Percentiles rank a stretch among this genome's conserved stretches.
phyloP scores from a whole-genome alignment of 2,113 vertebrate species.

The Phaethornis superciliosus region DNA sequence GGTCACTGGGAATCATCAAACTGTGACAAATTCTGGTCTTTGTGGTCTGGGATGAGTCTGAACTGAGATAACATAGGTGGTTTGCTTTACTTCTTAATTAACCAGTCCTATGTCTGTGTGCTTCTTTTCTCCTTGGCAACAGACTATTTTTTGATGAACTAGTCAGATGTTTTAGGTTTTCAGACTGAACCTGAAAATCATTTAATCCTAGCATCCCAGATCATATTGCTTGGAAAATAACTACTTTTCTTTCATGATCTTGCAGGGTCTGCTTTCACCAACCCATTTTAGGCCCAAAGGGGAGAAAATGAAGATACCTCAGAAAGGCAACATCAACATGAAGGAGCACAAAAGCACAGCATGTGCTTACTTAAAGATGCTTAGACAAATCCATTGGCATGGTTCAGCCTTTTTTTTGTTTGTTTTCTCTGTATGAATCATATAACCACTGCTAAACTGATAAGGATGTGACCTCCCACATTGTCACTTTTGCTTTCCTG shows the following conservation, averaged over 20 bases:
- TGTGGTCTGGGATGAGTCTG: neutral
- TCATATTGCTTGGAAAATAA: neutral
- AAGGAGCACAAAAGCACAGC: neutral
- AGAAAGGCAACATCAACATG: conserved; percentile 1
- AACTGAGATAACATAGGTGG: neutral
- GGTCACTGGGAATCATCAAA: neutral
- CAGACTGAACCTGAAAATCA: neutral
- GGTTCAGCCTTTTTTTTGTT: neutral
- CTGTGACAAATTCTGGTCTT: neutral
- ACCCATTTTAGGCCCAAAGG: conserved; percentile 49
- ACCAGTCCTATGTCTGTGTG: neutral
- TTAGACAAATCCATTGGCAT: neutral
- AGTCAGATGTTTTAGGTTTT: neutral
- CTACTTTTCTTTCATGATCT: conserved; percentile 7
- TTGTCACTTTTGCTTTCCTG: neutral
- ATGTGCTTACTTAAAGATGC: neutral
- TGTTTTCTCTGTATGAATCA: neutral
- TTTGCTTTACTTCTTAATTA: neutral
- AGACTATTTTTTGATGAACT: neutral
- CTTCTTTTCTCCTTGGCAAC: neutral
- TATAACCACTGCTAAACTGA: neutral
- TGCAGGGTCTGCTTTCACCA: conserved; percentile 60
- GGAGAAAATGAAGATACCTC: conserved; percentile 53
- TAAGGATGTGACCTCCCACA: neutral
- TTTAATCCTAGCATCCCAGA: neutral